Base-by-base conservation (phyloP, 2,113 vertebrate species). In the Oriolus oriolus region DNA sequence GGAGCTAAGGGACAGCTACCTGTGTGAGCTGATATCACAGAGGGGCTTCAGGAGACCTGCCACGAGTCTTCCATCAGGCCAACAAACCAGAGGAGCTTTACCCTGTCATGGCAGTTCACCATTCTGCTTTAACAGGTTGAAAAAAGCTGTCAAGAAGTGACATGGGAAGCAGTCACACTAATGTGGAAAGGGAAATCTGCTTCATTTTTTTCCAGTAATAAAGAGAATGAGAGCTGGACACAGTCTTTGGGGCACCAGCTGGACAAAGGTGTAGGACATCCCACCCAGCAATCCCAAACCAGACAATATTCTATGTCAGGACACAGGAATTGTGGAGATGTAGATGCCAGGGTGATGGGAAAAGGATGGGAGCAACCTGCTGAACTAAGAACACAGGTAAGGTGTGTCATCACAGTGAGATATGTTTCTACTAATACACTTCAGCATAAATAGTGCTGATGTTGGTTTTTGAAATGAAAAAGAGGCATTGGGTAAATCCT, bases 151-250 rank as follows among this genome's bases (percentile, higher is more conserved):
- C 41, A 73, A 88, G 23, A 73, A 56, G 24, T 10, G 37, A 65
- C 0, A 1, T 26, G n/a, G 7, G 16, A 93, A 82, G 22, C 33
- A 1, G 1, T 28, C 49, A 50, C 27, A 16, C 6, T 44, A 12
- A 31, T 14, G 39, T 9, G 35, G n/a, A 76, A 84, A 56, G 19
- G 22, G 65, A 83, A 44, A 61, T 68, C 13, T 87, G 61, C 11
- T 71, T 78, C 15, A 9, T 11, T 91, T 73, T 63, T 59, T 69
- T 19, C 9, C 22, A 33, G 7, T 47, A 78, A 53, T 23, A 45
- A 57, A 53, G 1, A 85, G 22, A 78, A 71, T 37, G 20, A 79
- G 19, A 84, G 6, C 15, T 35, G 41, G 30, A 39, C 50, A 80
- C 3, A 11, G 26, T 21, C 28, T 52, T 22, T 27, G 20, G 37